Evolutionary conservation across 37 sponge, comb jelly and placozoan species (phyloP).

Genomic region (Chondrosia reniformis): DNA sequence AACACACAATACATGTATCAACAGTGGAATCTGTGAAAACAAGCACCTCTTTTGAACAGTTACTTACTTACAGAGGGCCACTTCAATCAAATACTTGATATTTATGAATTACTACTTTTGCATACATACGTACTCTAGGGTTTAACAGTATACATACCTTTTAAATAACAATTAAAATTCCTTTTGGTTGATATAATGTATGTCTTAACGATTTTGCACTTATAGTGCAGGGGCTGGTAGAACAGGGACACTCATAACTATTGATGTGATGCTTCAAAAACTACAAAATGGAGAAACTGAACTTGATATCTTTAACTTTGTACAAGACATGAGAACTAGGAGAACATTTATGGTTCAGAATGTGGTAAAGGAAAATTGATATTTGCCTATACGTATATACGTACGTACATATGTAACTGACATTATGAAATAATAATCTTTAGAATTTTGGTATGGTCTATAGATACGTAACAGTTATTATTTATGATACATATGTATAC

Average conservation of each 20-base stretch:
- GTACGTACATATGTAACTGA: too few relatives aligned
- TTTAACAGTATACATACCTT: background rate
- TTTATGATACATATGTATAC: too few relatives aligned
- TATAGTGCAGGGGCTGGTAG: constrained; percentile 22
- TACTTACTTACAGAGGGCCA: background rate
- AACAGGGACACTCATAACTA: constrained; percentile 19
- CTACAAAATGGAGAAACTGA: background rate
- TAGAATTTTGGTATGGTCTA: too few relatives aligned
- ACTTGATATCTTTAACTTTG: constrained; percentile 8
- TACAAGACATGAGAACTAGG: constrained; percentile 14
- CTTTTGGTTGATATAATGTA: too few relatives aligned
- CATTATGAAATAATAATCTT: too few relatives aligned
- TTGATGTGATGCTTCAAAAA: background rate
- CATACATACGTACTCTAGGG: background rate
- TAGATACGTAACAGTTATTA: too few relatives aligned
- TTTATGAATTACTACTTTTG: background rate
- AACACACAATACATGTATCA: too few relatives aligned
- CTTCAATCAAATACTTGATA: background rate
- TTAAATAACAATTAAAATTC: too few relatives aligned
- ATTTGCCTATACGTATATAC: too few relatives aligned
- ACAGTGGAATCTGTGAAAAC: background rate
- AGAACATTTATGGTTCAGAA: constrained; percentile 21
- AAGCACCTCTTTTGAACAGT: background rate
- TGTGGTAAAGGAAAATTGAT: background rate
- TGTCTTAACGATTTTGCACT: background rate